Evolutionary conservation across 2,113 vertebrate genomes (phyloP).

Genomic region (Channa argus): DNA sequence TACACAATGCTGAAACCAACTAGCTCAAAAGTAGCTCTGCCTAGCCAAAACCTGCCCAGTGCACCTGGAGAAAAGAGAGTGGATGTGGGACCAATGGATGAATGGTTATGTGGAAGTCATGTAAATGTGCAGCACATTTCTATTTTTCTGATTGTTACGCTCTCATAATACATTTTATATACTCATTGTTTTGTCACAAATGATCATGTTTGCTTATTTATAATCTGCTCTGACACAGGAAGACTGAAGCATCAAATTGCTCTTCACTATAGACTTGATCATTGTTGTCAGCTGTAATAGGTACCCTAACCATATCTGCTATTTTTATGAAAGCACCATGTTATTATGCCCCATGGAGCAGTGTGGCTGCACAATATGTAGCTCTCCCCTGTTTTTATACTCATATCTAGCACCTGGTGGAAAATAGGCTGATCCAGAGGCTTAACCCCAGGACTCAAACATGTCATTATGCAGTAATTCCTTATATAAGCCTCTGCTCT

Average conservation of each 20-base stretch:
- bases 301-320: conserved; percentile 66
- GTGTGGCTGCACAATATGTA: conserved; percentile 39
- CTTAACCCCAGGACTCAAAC: conserved; percentile 59
- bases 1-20: conserved; percentile 60
- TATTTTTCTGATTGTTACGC: background rate
- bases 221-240: conserved; percentile 9
- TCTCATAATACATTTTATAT: background rate
- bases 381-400: conserved; percentile 51
- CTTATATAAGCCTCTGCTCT: conserved; percentile 5
- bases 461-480: conserved; percentile 60
- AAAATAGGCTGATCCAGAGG: conserved; percentile 51
- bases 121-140: conserved; percentile 1
- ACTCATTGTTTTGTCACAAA: background rate
- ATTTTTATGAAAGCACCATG: conserved; percentile 61
- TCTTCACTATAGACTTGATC: conserved; percentile 28
- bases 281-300: conserved; percentile 65
- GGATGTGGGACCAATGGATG: conserved; percentile 18
- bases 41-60: conserved; percentile 40
- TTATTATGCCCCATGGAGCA: conserved; percentile 68
- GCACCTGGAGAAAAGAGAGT: conserved; percentile 58
- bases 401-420: conserved; percentile 67
- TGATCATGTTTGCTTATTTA: background rate
- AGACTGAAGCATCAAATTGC: conserved; percentile 1
- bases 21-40: conserved; percentile 60
- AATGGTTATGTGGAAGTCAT: conserved; percentile 12